Conservation (phyloP, 1,140 invertebrate species). For the Copidosoma floridanum region DNA sequence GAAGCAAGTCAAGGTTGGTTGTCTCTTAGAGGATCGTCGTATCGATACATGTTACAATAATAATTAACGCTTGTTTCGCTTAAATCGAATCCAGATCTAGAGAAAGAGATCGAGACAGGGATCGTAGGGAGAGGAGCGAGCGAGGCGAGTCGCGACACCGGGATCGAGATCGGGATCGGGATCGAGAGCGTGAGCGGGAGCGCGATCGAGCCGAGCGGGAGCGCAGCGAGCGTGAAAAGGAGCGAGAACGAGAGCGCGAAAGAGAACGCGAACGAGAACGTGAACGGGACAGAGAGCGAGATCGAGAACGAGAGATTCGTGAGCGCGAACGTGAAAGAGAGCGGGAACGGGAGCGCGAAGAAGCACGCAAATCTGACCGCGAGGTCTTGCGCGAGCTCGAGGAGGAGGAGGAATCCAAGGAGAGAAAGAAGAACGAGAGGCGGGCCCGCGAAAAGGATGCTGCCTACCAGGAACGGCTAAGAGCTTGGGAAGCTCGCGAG, state of each 20-base stretch:
- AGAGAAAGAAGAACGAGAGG: slow-evolving; percentile 86
- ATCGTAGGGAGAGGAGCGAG: slow-evolving; percentile 42
- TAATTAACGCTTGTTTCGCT: not conserved
- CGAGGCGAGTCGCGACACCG: slow-evolving; percentile 31
- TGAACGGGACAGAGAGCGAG: slow-evolving; percentile 53
- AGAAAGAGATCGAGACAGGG: slow-evolving; percentile 45
- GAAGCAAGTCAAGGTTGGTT: slow-evolving; percentile 56
- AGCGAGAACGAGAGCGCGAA: slow-evolving; percentile 33
- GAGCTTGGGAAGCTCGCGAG: slow-evolving; percentile 92
- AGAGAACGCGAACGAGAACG: slow-evolving; percentile 43
- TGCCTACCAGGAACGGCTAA: slow-evolving; percentile 82
- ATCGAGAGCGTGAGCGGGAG: slow-evolving; percentile 50
- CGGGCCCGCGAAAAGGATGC: slow-evolving; percentile 90
- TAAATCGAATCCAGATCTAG: slow-evolving; percentile 14
- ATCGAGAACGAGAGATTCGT: slow-evolving; percentile 32
- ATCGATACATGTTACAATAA: slow-evolving; percentile 20
- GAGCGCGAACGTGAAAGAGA: slow-evolving; percentile 45
- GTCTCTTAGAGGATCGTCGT: not conserved
- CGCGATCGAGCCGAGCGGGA: slow-evolving; percentile 37
- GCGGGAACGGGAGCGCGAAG: slow-evolving; percentile 51
- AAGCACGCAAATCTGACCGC: slow-evolving; percentile 60
- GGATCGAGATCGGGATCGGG: slow-evolving; percentile 29
- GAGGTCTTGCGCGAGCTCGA: slow-evolving; percentile 75
- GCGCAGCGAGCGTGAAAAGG: slow-evolving; percentile 33
- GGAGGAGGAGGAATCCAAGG: slow-evolving; percentile 87